Conservation (phyloP, 2,888 invertebrate genomes). For the Sphaerophoria taeniata region DNA sequence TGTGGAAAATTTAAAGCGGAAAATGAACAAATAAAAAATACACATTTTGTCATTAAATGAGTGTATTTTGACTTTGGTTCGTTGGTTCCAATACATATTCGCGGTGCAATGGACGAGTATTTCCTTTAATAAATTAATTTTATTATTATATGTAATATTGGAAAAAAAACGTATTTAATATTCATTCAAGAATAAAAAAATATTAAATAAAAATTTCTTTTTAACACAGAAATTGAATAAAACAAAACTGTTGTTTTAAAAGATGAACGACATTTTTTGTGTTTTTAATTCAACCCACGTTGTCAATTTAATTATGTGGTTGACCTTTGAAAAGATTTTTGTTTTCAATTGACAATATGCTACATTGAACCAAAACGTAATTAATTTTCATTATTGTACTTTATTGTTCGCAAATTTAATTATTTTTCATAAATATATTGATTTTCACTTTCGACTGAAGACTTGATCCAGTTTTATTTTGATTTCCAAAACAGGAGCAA, state of each 20-base stretch:
- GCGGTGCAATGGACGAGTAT: neutral
- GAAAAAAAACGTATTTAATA: no score
- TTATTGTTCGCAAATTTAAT: no score
- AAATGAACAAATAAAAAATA: neutral
- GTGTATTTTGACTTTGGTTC: neutral
- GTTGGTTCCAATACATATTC: neutral
- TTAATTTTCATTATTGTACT: no score
- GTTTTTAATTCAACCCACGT: neutral
- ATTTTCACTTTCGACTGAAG: no score
- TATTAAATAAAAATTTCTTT: conserved; percentile 6
- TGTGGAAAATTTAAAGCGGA: conserved; percentile 8
- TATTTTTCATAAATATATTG: no score
- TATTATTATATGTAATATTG: neutral
- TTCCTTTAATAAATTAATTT: no score
- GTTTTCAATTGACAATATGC: no score
- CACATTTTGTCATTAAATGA: neutral
- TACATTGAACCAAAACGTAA: no score
- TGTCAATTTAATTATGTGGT: neutral
- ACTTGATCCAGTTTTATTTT: no score
- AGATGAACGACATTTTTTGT: neutral
- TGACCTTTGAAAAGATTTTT: no score
- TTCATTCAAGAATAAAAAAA: conserved; percentile 6
- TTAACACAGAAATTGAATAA: neutral
- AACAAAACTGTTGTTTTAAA: neutral
- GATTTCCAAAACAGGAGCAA: no score